Evolutionary conservation across 2,113 vertebrate species (phyloP).

Genomic region (Sylvilagus bachmani): DNA sequence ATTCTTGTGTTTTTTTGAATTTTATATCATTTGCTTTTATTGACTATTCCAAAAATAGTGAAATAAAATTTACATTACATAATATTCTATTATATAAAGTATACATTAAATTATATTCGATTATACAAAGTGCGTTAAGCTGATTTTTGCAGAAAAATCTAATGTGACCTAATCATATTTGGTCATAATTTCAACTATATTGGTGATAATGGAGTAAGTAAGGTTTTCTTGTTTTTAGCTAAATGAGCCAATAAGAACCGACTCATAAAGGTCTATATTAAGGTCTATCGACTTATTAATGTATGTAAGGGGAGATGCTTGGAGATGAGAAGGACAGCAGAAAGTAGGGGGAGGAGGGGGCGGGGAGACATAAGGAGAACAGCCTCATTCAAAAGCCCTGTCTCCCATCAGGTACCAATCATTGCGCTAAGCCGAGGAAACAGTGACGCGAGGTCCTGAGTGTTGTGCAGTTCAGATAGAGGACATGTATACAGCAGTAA

Average conservation of each 20-base stretch:
- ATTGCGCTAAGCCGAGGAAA: background rate
- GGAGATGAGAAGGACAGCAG: background rate
- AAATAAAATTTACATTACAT: conserved; percentile 28
- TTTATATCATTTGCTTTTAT: conserved; percentile 33
- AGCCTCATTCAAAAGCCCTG: background rate
- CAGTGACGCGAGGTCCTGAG: background rate
- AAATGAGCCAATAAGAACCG: background rate
- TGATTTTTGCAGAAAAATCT: conserved; percentile 37
- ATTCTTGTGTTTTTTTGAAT: background rate
- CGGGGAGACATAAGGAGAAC: background rate
- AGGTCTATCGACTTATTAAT: background rate
- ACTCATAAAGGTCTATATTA: background rate
- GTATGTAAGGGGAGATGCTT: background rate
- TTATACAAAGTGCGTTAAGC: background rate
- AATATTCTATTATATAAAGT: background rate
- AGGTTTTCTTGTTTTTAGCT: background rate
- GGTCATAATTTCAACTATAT: background rate
- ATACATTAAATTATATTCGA: conserved; percentile 22
- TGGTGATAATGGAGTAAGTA: conserved; percentile 45
- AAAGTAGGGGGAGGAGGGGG: background rate
- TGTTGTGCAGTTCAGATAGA: background rate
- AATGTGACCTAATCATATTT: conserved; percentile 18
- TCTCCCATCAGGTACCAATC: background rate
- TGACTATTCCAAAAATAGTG: background rate
- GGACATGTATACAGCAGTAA: background rate